Conservation (phyloP, 1,140 invertebrate genomes). For the Anoplolepis gracilipes region DNA sequence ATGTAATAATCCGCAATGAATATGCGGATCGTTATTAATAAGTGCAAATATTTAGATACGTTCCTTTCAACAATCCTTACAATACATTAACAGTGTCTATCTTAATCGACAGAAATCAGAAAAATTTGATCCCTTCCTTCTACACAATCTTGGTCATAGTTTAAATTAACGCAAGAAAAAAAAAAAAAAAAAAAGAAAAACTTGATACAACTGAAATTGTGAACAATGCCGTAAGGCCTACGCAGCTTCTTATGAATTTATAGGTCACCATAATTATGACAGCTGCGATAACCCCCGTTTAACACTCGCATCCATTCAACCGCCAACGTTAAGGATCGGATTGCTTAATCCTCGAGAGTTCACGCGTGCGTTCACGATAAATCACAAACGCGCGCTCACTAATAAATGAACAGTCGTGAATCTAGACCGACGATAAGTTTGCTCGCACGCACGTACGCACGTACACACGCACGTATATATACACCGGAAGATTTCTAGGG, state of each 20-base stretch:
- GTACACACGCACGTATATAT: conserved; percentile 59
- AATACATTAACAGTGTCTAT: background rate
- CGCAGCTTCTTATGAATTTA: background rate
- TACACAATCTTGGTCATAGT: background rate
- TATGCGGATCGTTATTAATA: conserved; percentile 52
- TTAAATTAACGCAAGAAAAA: background rate
- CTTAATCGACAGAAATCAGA: background rate
- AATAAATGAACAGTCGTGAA: conserved; percentile 68
- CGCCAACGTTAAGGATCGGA: conserved; percentile 13
- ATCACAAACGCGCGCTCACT: conserved; percentile 25
- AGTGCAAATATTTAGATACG: conserved; percentile 7
- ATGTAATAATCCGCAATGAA: conserved; percentile 49
- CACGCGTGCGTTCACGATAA: conserved; percentile 39
- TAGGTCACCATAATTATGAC: conserved; percentile 16
- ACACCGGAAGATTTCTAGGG: conserved; percentile 73
- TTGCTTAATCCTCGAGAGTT: conserved; percentile 44
- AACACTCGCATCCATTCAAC: conserved; percentile 28
- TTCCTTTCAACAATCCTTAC: background rate
- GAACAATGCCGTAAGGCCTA: background rate
- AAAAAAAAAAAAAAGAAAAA: background rate
- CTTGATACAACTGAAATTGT: background rate
- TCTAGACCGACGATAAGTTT: conserved; percentile 64
- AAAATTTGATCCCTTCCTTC: background rate
- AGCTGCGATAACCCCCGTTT: conserved; percentile 33
- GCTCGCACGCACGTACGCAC: conserved; percentile 13